Conservation (phyloP, 2,888 invertebrate species). For the Ichneumon xanthorius region DNA sequence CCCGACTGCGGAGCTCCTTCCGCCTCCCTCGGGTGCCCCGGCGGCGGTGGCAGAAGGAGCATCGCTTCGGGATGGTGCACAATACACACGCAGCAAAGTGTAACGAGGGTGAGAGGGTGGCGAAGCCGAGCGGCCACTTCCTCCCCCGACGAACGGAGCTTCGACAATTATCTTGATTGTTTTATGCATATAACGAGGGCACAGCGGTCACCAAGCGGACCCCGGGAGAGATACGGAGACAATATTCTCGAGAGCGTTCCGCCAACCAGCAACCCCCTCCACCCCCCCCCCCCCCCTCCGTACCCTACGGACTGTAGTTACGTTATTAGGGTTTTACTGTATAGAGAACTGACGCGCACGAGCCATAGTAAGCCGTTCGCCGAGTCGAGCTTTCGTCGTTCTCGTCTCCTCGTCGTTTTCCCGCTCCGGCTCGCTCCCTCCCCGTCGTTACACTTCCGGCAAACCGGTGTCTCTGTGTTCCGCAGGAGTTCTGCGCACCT, state of each 20-base stretch:
- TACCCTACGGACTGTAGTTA: slow-evolving; percentile 18
- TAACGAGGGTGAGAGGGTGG: slow-evolving; percentile 51
- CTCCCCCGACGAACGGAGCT: slow-evolving; percentile 73
- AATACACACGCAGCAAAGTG: slow-evolving; percentile 33
- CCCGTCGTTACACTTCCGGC: slow-evolving; percentile 67
- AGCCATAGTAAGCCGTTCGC: slow-evolving; percentile 58
- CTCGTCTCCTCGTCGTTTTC: background rate
- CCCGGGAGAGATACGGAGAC: slow-evolving; percentile 62
- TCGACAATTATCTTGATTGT: slow-evolving; percentile 85
- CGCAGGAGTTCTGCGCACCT: slow-evolving; percentile 75
- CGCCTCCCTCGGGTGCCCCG: slow-evolving; percentile 65
- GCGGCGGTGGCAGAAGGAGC: slow-evolving; percentile 55
- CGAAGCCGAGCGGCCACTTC: slow-evolving; percentile 56
- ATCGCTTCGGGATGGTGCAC: slow-evolving; percentile 39
- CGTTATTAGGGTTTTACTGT: slow-evolving; percentile 58
- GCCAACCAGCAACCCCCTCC: background rate
- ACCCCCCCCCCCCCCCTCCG: background rate
- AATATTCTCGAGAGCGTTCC: slow-evolving; percentile 66
- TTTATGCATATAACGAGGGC: slow-evolving; percentile 83
- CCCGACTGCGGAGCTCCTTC: slow-evolving; percentile 53
- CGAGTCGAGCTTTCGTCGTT: slow-evolving; percentile 64
- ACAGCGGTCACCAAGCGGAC: slow-evolving; percentile 38
- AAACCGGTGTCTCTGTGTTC: slow-evolving; percentile 68
- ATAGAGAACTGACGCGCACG: slow-evolving; percentile 62
- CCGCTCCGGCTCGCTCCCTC: slow-evolving; percentile 37